Percentiles rank a stretch among this genome's conserved stretches.
These are phyloP conservation scores for Champsocephalus esox DNA, from an alignment of 2,797 vertebrate genomes.

Conservation along the genomic window DNA sequence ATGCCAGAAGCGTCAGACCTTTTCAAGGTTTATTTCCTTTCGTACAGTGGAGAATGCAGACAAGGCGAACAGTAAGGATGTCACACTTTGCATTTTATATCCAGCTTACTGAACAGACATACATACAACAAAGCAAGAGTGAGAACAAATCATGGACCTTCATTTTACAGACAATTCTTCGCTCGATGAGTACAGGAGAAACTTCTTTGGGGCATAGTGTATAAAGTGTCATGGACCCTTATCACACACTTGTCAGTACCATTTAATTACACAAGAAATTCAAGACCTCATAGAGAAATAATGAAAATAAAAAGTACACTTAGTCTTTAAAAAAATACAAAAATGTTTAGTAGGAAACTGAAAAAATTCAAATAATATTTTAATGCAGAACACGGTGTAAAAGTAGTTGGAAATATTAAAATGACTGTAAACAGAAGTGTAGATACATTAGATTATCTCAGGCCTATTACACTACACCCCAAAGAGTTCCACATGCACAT, in stretches of 20 bases:
- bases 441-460: too few relatives aligned
- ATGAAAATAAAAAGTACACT: neutral
- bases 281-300: slow-evolving; percentile 1
- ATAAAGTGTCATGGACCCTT: slow-evolving; percentile 3
- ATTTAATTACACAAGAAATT: neutral
- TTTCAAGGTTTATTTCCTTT: slow-evolving; percentile 74
- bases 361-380: slow-evolving; percentile 20
- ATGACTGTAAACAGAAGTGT: slow-evolving; percentile 3
- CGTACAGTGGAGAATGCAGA: slow-evolving; percentile 65
- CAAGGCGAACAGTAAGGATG: slow-evolving; percentile 77
- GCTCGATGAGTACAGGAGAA: slow-evolving; percentile 33
- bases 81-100: slow-evolving; percentile 73
- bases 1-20: slow-evolving; percentile 19
- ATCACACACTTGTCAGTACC: neutral
- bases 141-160: slow-evolving; percentile 45
- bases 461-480: slow-evolving; percentile 24
- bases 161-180: slow-evolving; percentile 29
- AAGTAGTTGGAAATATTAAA: slow-evolving; percentile 14
- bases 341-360: neutral
- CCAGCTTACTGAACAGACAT: slow-evolving; percentile 65
- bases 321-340: slow-evolving; percentile 2
- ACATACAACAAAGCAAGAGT: slow-evolving; percentile 57
- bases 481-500: slow-evolving; percentile 27
- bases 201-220: slow-evolving; percentile 40
- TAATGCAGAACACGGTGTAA: neutral